phyloP scores from a whole-genome alignment of 2,113 vertebrate species.

The Oreochromis niloticus region DNA sequence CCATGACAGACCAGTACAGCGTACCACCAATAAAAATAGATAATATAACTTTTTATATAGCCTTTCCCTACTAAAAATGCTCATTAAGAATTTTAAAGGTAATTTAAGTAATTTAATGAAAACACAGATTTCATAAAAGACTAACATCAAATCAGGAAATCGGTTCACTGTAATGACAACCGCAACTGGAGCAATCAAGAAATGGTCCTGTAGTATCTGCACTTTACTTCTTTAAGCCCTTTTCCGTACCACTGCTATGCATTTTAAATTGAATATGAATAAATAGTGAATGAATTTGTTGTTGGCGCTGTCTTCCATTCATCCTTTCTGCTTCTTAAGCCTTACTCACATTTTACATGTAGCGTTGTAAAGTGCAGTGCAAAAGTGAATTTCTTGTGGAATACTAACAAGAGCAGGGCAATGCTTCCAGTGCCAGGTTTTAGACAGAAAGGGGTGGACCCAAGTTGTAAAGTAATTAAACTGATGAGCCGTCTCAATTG shows the following conservation, averaged over 20 bases:
- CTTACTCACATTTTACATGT: background rate
- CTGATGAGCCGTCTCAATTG: constrained; percentile 55
- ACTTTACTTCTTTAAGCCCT: background rate
- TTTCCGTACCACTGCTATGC: background rate
- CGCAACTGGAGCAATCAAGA: background rate
- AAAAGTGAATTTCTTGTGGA: background rate
- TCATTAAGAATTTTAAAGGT: background rate
- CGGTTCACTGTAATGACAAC: background rate
- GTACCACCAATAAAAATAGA: background rate
- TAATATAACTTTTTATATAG: background rate
- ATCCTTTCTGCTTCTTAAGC: background rate
- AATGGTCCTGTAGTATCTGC: background rate
- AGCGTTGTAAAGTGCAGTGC: background rate
- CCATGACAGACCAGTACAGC: background rate
- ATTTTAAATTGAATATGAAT: background rate
- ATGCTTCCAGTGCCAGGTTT: constrained; percentile 18
- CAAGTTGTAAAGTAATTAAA: constrained; percentile 59
- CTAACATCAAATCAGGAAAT: background rate
- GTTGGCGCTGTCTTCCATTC: background rate
- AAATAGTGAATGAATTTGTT: background rate
- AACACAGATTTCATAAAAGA: background rate
- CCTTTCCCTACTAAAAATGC: background rate
- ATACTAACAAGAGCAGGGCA: constrained; percentile 26
- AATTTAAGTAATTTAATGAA: background rate
- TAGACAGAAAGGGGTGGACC: constrained; percentile 31